Base-by-base conservation (phyloP, 2,888 invertebrate species). In the Dryobotodes eremita region DNA sequence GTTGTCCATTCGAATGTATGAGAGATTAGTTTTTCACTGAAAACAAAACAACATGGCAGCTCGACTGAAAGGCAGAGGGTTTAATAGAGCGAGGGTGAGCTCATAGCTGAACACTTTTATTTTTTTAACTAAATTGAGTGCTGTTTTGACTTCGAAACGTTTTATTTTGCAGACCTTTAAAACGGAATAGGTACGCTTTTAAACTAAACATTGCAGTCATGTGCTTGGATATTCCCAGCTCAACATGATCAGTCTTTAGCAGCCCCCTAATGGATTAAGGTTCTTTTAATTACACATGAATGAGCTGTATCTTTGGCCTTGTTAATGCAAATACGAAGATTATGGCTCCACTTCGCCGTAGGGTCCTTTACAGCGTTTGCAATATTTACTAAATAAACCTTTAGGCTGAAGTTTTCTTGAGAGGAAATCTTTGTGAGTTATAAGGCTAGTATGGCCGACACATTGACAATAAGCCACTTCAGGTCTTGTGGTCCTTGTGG, bases 31-130 rank as follows among this genome's bases (percentile, higher is more conserved):
- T 71, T 72, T 61, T 50, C 62, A 42, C 6, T 61, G 42, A 48
- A 26, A 50, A 66, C 65, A 71, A 64, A 66, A 62, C 62, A n/a
- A 46, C 23, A 71, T 23, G 11, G 31, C 65, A 50, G 50, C 70
- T 73, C 53, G 26, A 73, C 66, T 74, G 61, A 71, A 71, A 46
- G 42, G 26, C 46, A 77, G 62, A 71, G 46, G 71, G 59, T 71
- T 71, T 68, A 36, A 66, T 68, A 57, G 66, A 78, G n/a, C 79
- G 66, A 78, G 66, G 10, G 68, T 62, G 65, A 66, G n/a, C 59
- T 71, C 66, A 36, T 55, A 65, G n/a, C 36, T 42, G n/a, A 26
- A 36, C 50, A n/a, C 7, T 57, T 69, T 68, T 82, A 42, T 69
- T 69, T 75, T 69, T 46, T 36, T 64, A 69, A 69, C 15, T 42